Percentiles rank a stretch among this genome's conserved stretches.
Evolutionary conservation across 2,797 vertebrate genomes (phyloP).

Genomic region (Galago senegalensis): DNA sequence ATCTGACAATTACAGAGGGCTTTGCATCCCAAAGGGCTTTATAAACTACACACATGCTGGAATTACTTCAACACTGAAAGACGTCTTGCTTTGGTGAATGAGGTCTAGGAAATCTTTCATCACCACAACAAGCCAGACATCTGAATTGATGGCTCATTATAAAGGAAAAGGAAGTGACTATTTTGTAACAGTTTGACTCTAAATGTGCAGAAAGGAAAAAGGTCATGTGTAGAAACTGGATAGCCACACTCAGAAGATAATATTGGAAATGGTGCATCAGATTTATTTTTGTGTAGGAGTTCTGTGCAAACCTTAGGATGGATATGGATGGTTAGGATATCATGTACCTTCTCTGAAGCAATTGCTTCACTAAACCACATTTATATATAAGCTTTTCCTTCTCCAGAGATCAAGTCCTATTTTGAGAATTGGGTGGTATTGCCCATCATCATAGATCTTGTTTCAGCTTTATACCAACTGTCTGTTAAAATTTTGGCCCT

Average conservation of each 20-base stretch:
- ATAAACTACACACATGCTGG: background rate
- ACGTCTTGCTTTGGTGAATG: background rate
- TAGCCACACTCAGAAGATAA: background rate
- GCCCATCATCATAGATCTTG: background rate
- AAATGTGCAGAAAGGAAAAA: background rate
- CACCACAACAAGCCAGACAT: background rate
- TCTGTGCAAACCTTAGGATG: slow-evolving; percentile 8
- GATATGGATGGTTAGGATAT: background rate
- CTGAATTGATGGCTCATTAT: slow-evolving; percentile 20
- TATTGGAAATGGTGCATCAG: background rate
- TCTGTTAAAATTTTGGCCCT: slow-evolving; percentile 29
- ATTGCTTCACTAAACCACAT: background rate
- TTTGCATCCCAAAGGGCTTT: slow-evolving; percentile 51
- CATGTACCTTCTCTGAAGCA: background rate
- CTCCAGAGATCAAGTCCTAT: background rate
- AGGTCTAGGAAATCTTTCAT: slow-evolving; percentile 21
- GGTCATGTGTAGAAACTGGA: background rate
- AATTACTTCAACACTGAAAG: slow-evolving; percentile 35
- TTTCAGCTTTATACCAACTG: background rate
- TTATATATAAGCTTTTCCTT: background rate
- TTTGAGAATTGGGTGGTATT: background rate
- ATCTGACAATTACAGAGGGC: background rate
- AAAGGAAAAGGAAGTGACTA: background rate
- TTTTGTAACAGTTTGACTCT: background rate
- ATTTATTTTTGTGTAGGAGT: background rate